Conservation (phyloP, 1,140 invertebrate genomes). For the Heliconius congener region DNA sequence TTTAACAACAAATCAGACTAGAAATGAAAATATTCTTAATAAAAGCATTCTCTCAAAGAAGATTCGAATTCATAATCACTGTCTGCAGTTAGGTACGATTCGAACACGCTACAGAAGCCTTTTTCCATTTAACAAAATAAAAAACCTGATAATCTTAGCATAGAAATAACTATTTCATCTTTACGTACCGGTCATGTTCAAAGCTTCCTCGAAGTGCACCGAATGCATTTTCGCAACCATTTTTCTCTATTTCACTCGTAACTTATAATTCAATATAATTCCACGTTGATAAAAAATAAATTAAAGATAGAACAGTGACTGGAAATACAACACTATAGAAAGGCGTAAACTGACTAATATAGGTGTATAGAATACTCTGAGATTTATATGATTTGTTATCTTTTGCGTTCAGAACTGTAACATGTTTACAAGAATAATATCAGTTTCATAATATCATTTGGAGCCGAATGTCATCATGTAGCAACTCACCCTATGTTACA, state of each 20-base stretch:
- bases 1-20: too few species aligned
- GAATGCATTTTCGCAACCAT: constrained; percentile 48
- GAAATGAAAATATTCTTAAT: too few species aligned
- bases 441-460: too few species aligned
- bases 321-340: neutral
- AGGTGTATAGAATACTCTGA: neutral
- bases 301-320: neutral
- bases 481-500: too few species aligned
- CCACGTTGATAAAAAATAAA: neutral
- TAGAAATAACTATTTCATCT: neutral
- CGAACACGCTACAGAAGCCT: too few species aligned
- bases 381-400: neutral
- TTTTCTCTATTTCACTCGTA: constrained; percentile 19
- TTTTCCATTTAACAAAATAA: too few species aligned
- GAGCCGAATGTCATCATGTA: too few species aligned
- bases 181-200: constrained; percentile 54
- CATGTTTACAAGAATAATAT: too few species aligned
- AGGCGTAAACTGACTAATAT: neutral
- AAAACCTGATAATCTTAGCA: too few species aligned
- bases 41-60: too few species aligned
- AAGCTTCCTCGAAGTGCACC: constrained; percentile 55
- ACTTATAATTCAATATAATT: neutral
- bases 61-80: too few species aligned
- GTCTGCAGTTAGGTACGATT: too few species aligned
- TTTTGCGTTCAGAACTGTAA: neutral